Percentiles rank a stretch among this genome's conserved stretches.
Conservation (phyloP, 2,888 invertebrate genomes). For the Lasioglossum malachurum region DNA sequence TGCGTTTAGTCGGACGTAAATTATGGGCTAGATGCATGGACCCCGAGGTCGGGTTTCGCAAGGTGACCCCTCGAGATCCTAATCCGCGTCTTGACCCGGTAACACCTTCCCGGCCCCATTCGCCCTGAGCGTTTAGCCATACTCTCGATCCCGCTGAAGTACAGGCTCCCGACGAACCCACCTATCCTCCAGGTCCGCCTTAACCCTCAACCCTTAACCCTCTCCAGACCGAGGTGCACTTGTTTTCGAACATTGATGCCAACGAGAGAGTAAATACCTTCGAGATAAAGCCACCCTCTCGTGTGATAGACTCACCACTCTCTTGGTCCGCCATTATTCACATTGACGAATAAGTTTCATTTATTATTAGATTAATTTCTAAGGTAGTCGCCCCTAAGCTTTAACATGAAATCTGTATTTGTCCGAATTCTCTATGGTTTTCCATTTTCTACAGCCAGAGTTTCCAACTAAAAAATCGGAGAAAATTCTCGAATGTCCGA, state of each 20-base stretch:
- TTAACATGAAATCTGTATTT: too few species aligned
- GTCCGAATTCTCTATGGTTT: too few species aligned
- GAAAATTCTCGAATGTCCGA: too few species aligned
- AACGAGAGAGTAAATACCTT: neutral
- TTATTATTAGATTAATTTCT: neutral
- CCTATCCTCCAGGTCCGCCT: constrained; percentile 29
- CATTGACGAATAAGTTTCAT: neutral
- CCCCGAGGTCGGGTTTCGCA: constrained; percentile 40
- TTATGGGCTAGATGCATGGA: constrained; percentile 49
- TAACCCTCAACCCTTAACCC: neutral
- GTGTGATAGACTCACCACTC: neutral
- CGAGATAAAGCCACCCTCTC: neutral
- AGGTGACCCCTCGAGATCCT: constrained; percentile 58
- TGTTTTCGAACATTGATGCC: neutral
- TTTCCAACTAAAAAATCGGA: too few species aligned
- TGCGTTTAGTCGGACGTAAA: constrained; percentile 49
- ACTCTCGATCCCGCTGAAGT: constrained; percentile 35
- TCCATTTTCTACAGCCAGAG: too few species aligned
- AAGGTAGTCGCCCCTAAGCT: too few species aligned
- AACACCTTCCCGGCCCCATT: constrained; percentile 54
- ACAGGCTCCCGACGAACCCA: constrained; percentile 38
- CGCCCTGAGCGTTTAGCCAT: constrained; percentile 23
- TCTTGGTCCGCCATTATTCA: neutral
- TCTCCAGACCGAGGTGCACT: neutral
- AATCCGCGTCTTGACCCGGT: constrained; percentile 62